phyloP scores from a whole-genome alignment of 2,797 vertebrate species.

The Sebastes alutus region DNA sequence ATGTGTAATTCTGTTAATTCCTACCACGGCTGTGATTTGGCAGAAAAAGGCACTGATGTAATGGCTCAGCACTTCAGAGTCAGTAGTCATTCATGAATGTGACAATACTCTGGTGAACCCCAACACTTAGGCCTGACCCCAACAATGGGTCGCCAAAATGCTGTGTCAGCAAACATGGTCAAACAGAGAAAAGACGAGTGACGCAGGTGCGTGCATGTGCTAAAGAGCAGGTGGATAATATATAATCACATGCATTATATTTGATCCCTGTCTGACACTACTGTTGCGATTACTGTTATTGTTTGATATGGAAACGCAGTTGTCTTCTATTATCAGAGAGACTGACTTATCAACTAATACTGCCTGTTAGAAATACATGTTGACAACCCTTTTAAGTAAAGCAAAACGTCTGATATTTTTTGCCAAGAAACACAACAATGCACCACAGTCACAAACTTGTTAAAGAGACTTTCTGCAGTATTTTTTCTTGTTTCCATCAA shows the following conservation, averaged over 20 bases:
- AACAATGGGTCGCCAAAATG: constrained; percentile 51
- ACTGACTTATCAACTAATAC: neutral
- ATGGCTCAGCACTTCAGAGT: constrained; percentile 54
- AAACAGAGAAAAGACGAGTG: constrained; percentile 55
- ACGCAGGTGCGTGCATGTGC: constrained; percentile 61
- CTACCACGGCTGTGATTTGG: constrained; percentile 47
- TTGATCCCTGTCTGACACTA: constrained; percentile 39
- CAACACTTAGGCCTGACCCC: constrained; percentile 50
- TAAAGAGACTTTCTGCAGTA: neutral
- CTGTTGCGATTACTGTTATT: constrained; percentile 15
- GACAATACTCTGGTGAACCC: constrained; percentile 67
- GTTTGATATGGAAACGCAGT: neutral
- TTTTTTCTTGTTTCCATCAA: neutral
- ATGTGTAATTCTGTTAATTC: constrained; percentile 49
- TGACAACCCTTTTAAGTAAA: constrained; percentile 6
- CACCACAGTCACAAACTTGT: neutral
- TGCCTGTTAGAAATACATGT: neutral
- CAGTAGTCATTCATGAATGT: constrained; percentile 44
- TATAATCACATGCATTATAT: constrained; percentile 55
- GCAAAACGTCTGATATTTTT: neutral
- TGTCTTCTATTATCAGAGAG: neutral
- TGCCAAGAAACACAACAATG: neutral
- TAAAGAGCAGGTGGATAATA: constrained; percentile 47
- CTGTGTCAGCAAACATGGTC: constrained; percentile 68
- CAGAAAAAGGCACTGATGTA: constrained; percentile 60